Conservation (phyloP, 2,888 invertebrate species). For the Diachrysia chrysitis region DNA sequence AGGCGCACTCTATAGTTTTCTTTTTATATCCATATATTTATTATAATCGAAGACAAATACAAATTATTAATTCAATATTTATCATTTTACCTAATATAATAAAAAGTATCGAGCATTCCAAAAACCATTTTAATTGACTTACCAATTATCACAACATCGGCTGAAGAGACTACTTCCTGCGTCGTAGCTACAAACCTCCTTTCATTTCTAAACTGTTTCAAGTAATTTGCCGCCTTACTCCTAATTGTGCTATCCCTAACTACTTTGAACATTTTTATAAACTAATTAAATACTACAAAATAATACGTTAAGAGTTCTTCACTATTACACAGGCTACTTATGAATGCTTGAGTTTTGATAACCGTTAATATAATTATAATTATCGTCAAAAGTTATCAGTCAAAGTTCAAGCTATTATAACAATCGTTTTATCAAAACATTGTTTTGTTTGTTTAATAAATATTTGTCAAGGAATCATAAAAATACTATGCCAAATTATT, state of each 20-base stretch:
- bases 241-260: constrained; percentile 71
- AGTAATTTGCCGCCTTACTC: constrained; percentile 69
- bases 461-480: not conserved
- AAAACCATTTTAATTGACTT: constrained; percentile 61
- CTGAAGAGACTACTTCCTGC: constrained; percentile 83
- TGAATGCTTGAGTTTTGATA: constrained; percentile 41
- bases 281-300: constrained; percentile 13
- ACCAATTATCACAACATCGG: constrained; percentile 95
- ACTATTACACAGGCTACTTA: constrained; percentile 32
- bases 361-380: constrained; percentile 18
- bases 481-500: not conserved
- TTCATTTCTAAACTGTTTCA: constrained; percentile 65
- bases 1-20: too few species aligned
- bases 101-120: not conserved
- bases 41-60: too few species aligned
- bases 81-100: not conserved
- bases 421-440: constrained; percentile 59
- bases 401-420: constrained; percentile 64
- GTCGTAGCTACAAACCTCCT: constrained; percentile 67
- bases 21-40: too few species aligned
- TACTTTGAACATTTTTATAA: constrained; percentile 76
- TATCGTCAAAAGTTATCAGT: constrained; percentile 52
- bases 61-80: too few species aligned
- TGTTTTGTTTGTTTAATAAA: constrained; percentile 31
- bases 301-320: constrained; percentile 23